Conservation (phyloP, 1,140 invertebrate genomes). For the Procambarus clarkii region DNA sequence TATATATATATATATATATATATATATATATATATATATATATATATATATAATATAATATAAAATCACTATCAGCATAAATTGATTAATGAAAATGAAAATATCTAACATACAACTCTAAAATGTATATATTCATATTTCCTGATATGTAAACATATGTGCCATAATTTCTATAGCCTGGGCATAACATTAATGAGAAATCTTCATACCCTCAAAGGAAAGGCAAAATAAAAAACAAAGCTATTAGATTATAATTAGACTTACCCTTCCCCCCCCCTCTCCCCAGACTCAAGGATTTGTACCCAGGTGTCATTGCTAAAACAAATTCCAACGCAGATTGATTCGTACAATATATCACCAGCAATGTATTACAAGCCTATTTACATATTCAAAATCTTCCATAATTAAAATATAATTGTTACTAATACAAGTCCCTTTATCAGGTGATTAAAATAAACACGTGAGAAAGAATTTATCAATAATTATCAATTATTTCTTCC, state of each 20-base stretch:
- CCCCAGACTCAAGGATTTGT: neutral
- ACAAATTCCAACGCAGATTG: neutral
- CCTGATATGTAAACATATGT: neutral
- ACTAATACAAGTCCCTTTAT: too few relatives aligned
- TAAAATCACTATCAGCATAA: neutral
- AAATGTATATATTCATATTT: neutral
- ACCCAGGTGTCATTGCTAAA: neutral
- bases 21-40: too few relatives aligned
- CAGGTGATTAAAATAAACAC: neutral
- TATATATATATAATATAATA: neutral
- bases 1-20: too few relatives aligned
- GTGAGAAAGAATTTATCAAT: neutral
- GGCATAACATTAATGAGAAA: too few relatives aligned
- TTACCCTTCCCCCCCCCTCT: neutral
- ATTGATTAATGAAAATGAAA: neutral
- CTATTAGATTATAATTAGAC: neutral
- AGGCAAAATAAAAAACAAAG: neutral
- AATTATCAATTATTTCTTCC: neutral
- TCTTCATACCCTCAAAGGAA: neutral
- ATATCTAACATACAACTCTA: neutral
- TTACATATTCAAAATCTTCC: neutral
- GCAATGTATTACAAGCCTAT: constrained; percentile 1
- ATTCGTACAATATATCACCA: too few relatives aligned
- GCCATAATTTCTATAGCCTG: neutral
- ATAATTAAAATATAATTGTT: neutral